These are phyloP conservation scores for Centroberyx gerrardi DNA, from an alignment of 2,797 vertebrate species.

Conservation along the genomic window DNA sequence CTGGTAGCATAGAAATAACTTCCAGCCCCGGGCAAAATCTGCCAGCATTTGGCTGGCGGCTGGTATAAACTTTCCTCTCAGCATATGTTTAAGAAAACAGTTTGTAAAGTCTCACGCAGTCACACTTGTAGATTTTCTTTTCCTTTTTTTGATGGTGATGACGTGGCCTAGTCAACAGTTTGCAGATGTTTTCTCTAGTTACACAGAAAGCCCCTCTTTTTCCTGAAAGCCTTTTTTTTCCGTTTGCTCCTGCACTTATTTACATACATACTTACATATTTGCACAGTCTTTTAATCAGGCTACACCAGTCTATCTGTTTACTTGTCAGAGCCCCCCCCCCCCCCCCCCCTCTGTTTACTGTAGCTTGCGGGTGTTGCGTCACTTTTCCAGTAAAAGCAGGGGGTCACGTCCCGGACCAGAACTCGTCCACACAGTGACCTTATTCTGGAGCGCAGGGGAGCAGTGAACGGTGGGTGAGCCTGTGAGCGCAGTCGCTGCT, in stretches of 20 bases:
- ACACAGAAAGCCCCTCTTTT: slow-evolving; percentile 17
- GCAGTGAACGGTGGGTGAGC: slow-evolving; percentile 17
- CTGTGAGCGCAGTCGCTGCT: neutral
- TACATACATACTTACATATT: slow-evolving; percentile 23
- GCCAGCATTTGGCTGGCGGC: neutral
- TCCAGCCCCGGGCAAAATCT: neutral
- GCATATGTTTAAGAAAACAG: too few species aligned
- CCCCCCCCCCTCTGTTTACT: slow-evolving; percentile 52
- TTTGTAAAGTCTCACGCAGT: slow-evolving; percentile 19
- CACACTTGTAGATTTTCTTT: slow-evolving; percentile 27
- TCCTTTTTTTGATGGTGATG: neutral
- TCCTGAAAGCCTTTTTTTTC: slow-evolving; percentile 7
- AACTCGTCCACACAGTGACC: slow-evolving; percentile 41
- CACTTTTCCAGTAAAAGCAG: slow-evolving; percentile 55
- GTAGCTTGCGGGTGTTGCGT: slow-evolving; percentile 45
- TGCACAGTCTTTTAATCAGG: slow-evolving; percentile 19
- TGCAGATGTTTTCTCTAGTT: slow-evolving; percentile 59
- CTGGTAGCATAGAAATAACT: neutral
- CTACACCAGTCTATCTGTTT: slow-evolving; percentile 34
- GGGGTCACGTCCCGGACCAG: slow-evolving; percentile 21
- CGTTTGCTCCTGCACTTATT: slow-evolving; percentile 9
- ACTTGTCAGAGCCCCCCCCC: slow-evolving; percentile 23
- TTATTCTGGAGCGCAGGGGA: slow-evolving; percentile 1
- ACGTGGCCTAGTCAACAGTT: slow-evolving; percentile 54
- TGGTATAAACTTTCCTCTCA: slow-evolving; percentile 22